Conservation (phyloP, 1,140 invertebrate species). For the Lordiphosa clarofinis region DNA sequence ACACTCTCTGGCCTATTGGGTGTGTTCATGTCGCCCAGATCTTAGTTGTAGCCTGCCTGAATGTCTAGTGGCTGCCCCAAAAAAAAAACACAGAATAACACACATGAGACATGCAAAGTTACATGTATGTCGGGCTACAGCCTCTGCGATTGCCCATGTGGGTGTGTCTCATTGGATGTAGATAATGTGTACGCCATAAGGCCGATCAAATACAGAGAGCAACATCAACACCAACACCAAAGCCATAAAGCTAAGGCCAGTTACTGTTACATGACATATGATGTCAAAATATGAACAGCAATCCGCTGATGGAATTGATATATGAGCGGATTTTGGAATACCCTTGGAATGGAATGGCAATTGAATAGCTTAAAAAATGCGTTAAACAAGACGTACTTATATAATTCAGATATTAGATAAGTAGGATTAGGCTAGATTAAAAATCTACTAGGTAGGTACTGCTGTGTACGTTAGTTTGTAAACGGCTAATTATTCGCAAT, state of each 20-base stretch:
- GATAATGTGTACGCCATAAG: conserved; percentile 22
- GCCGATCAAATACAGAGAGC: conserved; percentile 26
- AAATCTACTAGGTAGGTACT: too few relatives aligned
- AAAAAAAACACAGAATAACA: conserved; percentile 8
- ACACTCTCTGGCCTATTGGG: conserved; percentile 47
- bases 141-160: conserved; percentile 39
- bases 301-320: conserved; percentile 26
- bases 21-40: conserved; percentile 49
- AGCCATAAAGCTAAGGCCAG: conserved; percentile 44
- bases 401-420: not conserved
- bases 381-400: too few relatives aligned
- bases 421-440: not conserved
- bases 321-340: conserved; percentile 25
- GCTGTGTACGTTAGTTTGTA: too few relatives aligned
- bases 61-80: conserved; percentile 45
- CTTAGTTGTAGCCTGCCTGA: conserved; percentile 29
- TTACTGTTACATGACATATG: conserved; percentile 65
- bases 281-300: conserved; percentile 58
- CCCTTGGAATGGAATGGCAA: conserved; percentile 17
- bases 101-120: conserved; percentile 54
- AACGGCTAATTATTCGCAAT: too few relatives aligned
- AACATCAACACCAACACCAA: conserved; percentile 53
- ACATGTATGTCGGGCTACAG: conserved; percentile 57
- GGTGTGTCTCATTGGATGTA: conserved; percentile 54
- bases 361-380: not conserved